Conservation (phyloP, 2,797 vertebrate genomes). For the Sebastes hubbsi region DNA sequence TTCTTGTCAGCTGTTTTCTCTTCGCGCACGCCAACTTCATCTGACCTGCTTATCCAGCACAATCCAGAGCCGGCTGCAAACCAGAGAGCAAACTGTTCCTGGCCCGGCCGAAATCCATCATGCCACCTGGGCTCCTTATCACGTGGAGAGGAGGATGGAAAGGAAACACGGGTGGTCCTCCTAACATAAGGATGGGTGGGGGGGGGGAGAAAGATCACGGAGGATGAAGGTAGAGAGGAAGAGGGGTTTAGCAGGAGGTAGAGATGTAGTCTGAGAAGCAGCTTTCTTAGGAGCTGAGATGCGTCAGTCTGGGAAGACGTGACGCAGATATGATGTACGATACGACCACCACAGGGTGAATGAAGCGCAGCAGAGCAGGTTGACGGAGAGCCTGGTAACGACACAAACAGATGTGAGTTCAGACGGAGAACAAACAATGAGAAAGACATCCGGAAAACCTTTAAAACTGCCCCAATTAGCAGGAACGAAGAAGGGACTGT, state of each 20-base stretch:
- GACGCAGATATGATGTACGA: slow-evolving; percentile 36
- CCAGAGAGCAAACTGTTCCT: slow-evolving; percentile 48
- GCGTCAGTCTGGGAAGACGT: slow-evolving; percentile 23
- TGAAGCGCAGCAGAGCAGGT: neutral
- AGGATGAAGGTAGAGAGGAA: neutral
- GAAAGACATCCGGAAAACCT: neutral
- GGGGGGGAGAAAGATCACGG: neutral
- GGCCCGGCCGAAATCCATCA: slow-evolving; percentile 59
- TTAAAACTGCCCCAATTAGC: neutral
- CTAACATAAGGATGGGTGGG: neutral
- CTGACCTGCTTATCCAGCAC: slow-evolving; percentile 70
- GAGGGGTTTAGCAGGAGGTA: neutral
- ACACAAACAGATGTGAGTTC: neutral
- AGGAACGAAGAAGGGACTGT: neutral
- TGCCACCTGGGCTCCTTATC: slow-evolving; percentile 56
- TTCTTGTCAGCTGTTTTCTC: slow-evolving; percentile 67
- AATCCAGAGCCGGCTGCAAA: slow-evolving; percentile 25
- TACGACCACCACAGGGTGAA: neutral
- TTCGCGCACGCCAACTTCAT: slow-evolving; percentile 10
- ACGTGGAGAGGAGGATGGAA: slow-evolving; percentile 1
- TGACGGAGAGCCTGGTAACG: neutral
- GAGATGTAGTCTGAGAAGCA: slow-evolving; percentile 18
- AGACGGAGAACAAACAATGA: neutral
- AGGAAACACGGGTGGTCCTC: slow-evolving; percentile 24
- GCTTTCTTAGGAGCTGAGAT: slow-evolving; percentile 27